Evolutionary conservation across 2,888 invertebrate species (phyloP).

Genomic region (Conchocele bisecta): DNA sequence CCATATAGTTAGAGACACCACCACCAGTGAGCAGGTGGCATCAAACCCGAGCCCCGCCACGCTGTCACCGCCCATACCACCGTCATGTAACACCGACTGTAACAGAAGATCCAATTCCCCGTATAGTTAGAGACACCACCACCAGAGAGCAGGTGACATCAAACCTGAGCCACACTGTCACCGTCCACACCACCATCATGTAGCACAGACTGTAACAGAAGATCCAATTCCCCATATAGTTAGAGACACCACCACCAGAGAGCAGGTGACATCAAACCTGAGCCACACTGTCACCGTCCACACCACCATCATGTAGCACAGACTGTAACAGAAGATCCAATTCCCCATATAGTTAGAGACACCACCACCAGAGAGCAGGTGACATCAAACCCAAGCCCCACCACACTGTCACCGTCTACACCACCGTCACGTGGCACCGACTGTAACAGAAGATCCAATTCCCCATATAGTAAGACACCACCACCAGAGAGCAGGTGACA

Average conservation of each 20-base stretch:
- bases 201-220: too few relatives aligned
- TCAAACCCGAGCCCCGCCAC: slow-evolving; percentile 93
- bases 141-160: too few relatives aligned
- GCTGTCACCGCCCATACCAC: slow-evolving; percentile 57
- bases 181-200: too few relatives aligned
- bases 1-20: too few relatives aligned
- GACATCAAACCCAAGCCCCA: slow-evolving; percentile 96
- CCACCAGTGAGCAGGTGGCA: slow-evolving; percentile 96
- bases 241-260: slow-evolving; percentile 92
- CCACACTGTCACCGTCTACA: slow-evolving; percentile 64
- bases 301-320: slow-evolving; percentile 50
- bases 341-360: too few relatives aligned
- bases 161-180: too few relatives aligned
- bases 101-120: slow-evolving; percentile 18
- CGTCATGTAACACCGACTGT: slow-evolving; percentile 58
- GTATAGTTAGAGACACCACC: too few relatives aligned
- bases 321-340: slow-evolving; percentile 54
- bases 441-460: slow-evolving; percentile 57
- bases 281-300: slow-evolving; percentile 83
- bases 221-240: too few relatives aligned
- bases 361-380: slow-evolving; percentile 95
- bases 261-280: slow-evolving; percentile 98
- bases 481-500: slow-evolving; percentile 96
- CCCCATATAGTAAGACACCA: too few relatives aligned
- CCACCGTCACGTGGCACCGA: slow-evolving; percentile 48